Evolutionary conservation across 2,113 vertebrate species (phyloP), one percentile per base, ranked within the genome.

Genomic region (Ciconia maguari): DNA sequence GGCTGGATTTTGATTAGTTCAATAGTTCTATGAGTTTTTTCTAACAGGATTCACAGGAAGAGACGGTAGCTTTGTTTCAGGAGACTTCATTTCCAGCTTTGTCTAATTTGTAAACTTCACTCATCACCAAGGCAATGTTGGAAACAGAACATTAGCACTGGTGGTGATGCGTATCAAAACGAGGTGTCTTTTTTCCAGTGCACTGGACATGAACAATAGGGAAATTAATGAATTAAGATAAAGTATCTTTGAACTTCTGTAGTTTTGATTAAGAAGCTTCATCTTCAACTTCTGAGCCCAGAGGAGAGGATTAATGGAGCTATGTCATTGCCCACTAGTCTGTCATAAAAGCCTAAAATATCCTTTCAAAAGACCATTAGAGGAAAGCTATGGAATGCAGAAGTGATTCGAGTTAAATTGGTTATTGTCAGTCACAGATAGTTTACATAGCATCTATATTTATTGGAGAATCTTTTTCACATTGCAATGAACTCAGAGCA

Each of bases 171-270:
- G 30, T 69, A 71, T 78, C 16, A 2, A 95, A 95, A 90, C 16
- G 36, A 90, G 6, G 11, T 82, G 48, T 90, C 58, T 91, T 10
- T 92, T 97, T 98, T 98, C 98, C 97, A 76, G 85, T 60, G 80
- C 87, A 54, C 79, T 94, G 96, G 93, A 66, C 92, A 49, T 4
- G 90, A 98, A 98, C 98, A 99, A 98, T 93, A 93, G 66, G 66
- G 74, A 87, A 94, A 97, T 91, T 96, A 95, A 89, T 76, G 96
- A 97, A 97, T 98, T 97, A 97, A 97, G 93, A 94, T 98, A 98
- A 98, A 97, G 51, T 89, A 90, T 92, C 78, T 96, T 69, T 94
- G 79, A 97, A 89, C 72, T 95, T 93, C 71, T 84, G 24, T 62
- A 41, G 89, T 95, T 94, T 93, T 95, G 71, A 92, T 93, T 87